phyloP scores from a whole-genome alignment of 2,797 vertebrate species.

The Novumbra hubbsi region DNA sequence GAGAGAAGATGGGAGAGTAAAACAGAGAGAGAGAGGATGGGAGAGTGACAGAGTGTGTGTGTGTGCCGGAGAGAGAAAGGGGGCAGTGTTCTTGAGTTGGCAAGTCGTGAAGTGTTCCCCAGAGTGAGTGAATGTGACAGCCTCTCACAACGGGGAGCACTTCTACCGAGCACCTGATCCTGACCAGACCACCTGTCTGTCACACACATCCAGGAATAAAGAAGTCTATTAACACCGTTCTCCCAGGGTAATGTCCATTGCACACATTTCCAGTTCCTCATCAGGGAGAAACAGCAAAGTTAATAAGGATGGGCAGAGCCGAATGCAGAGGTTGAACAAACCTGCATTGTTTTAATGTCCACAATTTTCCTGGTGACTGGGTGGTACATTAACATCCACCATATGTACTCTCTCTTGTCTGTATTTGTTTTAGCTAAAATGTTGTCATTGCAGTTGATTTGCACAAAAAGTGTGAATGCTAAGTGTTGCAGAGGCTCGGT shows the following conservation, averaged over 20 bases:
- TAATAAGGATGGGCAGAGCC: conserved; percentile 12
- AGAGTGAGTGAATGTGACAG: conserved; percentile 72
- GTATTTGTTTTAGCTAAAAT: conserved; percentile 33
- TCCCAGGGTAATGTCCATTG: conserved; percentile 39
- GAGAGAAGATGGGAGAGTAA: neutral
- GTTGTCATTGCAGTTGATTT: conserved; percentile 45
- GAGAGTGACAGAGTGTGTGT: conserved; percentile 11
- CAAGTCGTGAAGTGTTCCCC: conserved; percentile 53
- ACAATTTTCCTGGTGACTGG: conserved; percentile 43
- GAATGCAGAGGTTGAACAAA: conserved; percentile 36
- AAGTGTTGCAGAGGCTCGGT: conserved; percentile 13
- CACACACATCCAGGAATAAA: conserved; percentile 68
- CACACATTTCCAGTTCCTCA: neutral
- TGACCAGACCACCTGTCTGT: conserved; percentile 61
- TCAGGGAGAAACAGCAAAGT: neutral
- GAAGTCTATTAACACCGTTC: conserved; percentile 65
- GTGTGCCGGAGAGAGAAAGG: conserved; percentile 34
- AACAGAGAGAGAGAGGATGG: neutral
- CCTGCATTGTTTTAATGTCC: conserved; percentile 42
- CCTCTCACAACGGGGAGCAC: conserved; percentile 68
- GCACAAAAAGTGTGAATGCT: conserved; percentile 16
- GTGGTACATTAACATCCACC: conserved; percentile 29
- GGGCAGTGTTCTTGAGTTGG: conserved; percentile 1
- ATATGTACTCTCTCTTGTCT: conserved; percentile 4
- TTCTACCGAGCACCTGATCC: conserved; percentile 64